These are phyloP conservation scores for Peucedramus taeniatus DNA, from an alignment of 2,113 vertebrate genomes.

Conservation along the genomic window DNA sequence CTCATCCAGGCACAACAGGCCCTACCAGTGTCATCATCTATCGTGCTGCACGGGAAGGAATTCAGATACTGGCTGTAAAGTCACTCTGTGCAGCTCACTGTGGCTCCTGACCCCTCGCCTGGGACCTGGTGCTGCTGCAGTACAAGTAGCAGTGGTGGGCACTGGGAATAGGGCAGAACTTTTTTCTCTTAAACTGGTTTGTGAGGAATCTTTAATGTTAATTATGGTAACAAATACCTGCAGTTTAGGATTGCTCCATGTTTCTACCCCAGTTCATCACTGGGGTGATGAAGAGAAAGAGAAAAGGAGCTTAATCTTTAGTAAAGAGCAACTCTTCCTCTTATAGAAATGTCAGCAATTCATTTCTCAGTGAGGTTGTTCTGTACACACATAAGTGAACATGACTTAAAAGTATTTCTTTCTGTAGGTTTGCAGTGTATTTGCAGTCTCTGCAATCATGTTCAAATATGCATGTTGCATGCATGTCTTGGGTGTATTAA, in stretches of 20 bases:
- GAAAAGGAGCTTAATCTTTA: not conserved
- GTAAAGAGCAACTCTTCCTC: not conserved
- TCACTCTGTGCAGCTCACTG: not conserved
- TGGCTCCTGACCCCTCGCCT: not conserved
- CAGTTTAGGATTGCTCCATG: not conserved
- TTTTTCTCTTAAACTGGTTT: not conserved
- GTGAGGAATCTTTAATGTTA: not conserved
- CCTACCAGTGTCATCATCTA: fast-evolving
- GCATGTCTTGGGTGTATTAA: not conserved
- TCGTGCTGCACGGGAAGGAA: fast-evolving
- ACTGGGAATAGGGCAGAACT: not conserved
- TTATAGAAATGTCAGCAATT: not conserved
- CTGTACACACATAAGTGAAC: not conserved
- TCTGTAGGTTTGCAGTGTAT: not conserved
- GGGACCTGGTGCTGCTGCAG: not conserved
- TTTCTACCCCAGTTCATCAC: not conserved
- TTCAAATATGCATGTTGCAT: not conserved
- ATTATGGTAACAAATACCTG: not conserved
- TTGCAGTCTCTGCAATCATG: not conserved
- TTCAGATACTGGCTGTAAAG: not conserved
- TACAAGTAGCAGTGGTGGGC: not conserved
- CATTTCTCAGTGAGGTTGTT: not conserved
- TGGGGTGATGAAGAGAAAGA: not conserved
- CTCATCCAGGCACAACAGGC: not conserved
- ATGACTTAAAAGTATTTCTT: not conserved